Percentiles rank a stretch among this genome's conserved stretches.
Evolutionary conservation across 2,113 vertebrate species (phyloP).

Genomic region (Neotoma lepida): DNA sequence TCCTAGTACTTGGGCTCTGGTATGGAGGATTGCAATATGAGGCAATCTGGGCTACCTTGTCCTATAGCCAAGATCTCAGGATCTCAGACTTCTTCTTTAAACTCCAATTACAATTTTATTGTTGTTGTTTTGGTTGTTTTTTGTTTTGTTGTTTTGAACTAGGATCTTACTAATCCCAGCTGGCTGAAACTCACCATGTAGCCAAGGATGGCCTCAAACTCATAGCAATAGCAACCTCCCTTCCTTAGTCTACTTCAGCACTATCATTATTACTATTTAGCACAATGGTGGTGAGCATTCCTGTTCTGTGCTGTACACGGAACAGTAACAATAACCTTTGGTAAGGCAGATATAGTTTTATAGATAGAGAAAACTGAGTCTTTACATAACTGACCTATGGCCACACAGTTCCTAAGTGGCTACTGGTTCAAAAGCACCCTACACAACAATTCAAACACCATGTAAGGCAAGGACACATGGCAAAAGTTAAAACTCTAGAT

Average conservation of each 20-base stretch:
- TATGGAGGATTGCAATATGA: neutral
- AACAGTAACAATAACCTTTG: neutral
- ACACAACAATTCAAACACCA: neutral
- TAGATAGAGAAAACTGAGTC: neutral
- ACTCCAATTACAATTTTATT: neutral
- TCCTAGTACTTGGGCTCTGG: neutral
- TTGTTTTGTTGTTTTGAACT: neutral
- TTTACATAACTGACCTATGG: neutral
- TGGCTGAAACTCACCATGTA: neutral
- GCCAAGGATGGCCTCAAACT: neutral
- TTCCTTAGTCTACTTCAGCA: neutral
- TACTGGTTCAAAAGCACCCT: constrained; percentile 50
- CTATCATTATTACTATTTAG: neutral
- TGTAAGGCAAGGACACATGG: neutral
- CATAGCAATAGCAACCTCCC: neutral
- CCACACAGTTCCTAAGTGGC: neutral
- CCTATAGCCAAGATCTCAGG: neutral
- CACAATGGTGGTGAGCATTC: neutral
- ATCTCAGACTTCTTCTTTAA: constrained; percentile 35
- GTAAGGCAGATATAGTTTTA: neutral
- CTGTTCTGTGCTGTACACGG: neutral
- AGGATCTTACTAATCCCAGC: neutral
- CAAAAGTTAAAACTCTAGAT: constrained; percentile 12
- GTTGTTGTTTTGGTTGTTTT: too few species aligned
- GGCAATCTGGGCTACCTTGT: neutral